Evolutionary conservation across 2,888 invertebrate genomes (phyloP).

Genomic region (Eilema sororculum): DNA sequence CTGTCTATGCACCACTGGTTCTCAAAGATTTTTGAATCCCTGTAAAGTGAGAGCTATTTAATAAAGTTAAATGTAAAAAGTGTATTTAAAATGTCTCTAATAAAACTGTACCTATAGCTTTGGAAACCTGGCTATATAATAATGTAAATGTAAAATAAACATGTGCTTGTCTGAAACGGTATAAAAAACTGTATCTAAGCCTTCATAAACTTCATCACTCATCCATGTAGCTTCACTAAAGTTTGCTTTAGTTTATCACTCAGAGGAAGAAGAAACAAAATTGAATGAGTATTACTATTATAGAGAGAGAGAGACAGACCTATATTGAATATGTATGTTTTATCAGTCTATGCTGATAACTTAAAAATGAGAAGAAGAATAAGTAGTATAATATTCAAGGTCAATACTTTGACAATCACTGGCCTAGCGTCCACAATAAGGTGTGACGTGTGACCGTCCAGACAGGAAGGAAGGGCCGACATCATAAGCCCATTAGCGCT

Average conservation of each 20-base stretch:
- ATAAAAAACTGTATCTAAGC: no score
- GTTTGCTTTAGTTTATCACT: neutral
- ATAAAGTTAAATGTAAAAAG: no score
- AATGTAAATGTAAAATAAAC: no score
- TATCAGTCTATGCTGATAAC: no score
- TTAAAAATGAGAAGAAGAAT: neutral
- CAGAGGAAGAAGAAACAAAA: neutral
- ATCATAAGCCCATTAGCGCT: conserved; percentile 77
- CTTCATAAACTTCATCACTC: neutral
- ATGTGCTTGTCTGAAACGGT: no score
- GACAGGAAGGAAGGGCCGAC: conserved; percentile 67
- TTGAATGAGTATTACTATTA: no score
- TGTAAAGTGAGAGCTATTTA: no score
- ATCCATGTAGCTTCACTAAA: neutral
- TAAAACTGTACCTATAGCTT: no score
- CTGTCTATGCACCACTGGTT: conserved; percentile 26
- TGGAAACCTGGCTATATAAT: no score
- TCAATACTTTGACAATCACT: conserved; percentile 28
- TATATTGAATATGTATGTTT: no score
- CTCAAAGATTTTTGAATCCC: conserved; percentile 28
- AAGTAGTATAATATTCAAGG: neutral
- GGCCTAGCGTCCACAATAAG: conserved; percentile 40
- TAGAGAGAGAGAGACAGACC: no score
- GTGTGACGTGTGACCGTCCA: conserved; percentile 58
- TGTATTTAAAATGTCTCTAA: no score